A percentile compares a stretch with the other conserved stretches of the same genome.
These are phyloP conservation scores for Montipora cactus DNA, from an alignment of 64 coral and sea anemone species.

Conservation along the genomic window DNA sequence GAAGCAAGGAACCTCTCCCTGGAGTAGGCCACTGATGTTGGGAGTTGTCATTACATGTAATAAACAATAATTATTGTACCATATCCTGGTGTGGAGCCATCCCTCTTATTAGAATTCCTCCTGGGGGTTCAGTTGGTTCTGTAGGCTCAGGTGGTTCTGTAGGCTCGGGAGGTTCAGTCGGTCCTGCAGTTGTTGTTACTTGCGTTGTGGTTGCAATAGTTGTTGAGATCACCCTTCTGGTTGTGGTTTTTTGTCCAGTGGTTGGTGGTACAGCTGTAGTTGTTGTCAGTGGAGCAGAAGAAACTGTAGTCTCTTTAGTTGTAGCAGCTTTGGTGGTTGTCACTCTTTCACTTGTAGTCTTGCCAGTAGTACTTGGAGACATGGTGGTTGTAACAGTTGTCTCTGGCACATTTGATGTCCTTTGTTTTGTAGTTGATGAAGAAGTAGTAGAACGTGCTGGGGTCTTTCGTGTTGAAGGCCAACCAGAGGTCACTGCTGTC, in stretches of 20 bases:
- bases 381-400: not conserved
- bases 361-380: not conserved
- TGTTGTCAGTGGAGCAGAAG: not conserved
- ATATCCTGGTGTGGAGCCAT: not conserved
- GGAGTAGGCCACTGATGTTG: no score
- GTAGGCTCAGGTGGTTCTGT: no score
- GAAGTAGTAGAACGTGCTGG: not conserved
- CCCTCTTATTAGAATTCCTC: not conserved
- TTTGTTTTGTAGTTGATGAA: not conserved
- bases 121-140: no score
- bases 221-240: not conserved
- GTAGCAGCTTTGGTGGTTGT: not conserved
- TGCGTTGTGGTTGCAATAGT: not conserved
- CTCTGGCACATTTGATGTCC: not conserved
- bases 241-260: not conserved
- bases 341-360: slow-evolving; percentile 6
- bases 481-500: not conserved
- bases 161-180: not conserved
- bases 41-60: no score
- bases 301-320: slow-evolving; percentile 6
- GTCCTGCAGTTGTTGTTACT: not conserved
- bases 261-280: not conserved
- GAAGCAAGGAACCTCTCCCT: no score
- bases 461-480: not conserved
- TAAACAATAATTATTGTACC: not conserved